Base-by-base conservation (phyloP, 2,113 vertebrate genomes). In the Etheostoma cragini region DNA sequence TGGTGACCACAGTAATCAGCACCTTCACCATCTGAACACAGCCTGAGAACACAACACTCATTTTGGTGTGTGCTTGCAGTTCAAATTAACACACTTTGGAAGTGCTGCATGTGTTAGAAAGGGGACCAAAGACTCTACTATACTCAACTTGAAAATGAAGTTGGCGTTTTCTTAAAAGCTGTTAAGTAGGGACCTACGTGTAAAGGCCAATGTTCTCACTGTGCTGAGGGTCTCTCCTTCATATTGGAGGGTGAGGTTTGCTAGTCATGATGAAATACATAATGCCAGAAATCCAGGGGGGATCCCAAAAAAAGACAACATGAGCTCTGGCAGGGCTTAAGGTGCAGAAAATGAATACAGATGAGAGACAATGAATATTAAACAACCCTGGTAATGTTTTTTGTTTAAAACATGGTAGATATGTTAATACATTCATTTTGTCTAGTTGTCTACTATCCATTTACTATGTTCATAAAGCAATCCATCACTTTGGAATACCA, bases 1-100 rank as follows among this genome's bases (percentile, higher is more conserved):
- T 58, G 62, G 62, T 87, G 80, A 87, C 79, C 82, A 74, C 76
- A 78, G 80, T 83, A 76, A 82, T 82, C 72, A 33, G 71, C 80
- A 78, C 86, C 74, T 70, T 91, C 62, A 50, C 76, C 83, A 60
- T 80, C 78, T 80, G 47, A 87, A 80, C 61, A 68, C 71, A 26
- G 63, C 33, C 49, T 57, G 56, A 63, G 58, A 78, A 76, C 76
- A 79, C 52, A 19, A 45, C 78, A 38, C 74, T 38, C 72, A 46
- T 76, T 60, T 75, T 68, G 81, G 47, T 72, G 11, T 79, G 53
- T 33, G 35, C 58, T 81, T 64, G 30, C n/a, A 58, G 54, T 73
- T 84, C 1, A 56, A 65, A 70, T 80, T 54, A 73, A 79, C 35
- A 58, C 66, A 8, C 33, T 69, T 72, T 56, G 30, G 22, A 75